Percentiles rank a stretch among this genome's conserved stretches.
phyloP scores from a whole-genome alignment of 2,113 vertebrate species.

The Epinephelus moara region DNA sequence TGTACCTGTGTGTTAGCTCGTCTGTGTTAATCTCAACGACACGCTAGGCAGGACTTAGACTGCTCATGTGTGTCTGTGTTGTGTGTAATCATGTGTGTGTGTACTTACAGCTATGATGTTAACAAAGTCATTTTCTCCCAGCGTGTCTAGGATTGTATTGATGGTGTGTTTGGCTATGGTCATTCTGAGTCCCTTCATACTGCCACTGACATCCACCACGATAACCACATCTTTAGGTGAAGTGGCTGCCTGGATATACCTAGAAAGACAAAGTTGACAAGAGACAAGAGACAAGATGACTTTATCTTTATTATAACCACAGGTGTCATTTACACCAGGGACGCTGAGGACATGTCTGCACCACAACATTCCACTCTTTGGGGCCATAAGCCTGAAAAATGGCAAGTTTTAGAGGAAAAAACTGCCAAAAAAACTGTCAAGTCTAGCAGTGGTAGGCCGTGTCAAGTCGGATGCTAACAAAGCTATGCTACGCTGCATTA shows the following conservation, averaged over 20 bases:
- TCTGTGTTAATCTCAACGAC: constrained; percentile 34
- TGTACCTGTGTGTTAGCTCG: constrained; percentile 12
- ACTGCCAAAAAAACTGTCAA: too few species aligned
- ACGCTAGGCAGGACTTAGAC: not conserved
- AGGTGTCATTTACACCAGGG: too few species aligned
- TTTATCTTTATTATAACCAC: not conserved
- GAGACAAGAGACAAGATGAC: not conserved
- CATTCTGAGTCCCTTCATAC: constrained; percentile 95
- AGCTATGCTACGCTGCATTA: too few species aligned
- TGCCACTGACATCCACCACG: constrained; percentile 93
- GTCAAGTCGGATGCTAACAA: too few species aligned
- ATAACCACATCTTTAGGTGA: constrained; percentile 97
- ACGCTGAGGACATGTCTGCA: too few species aligned
- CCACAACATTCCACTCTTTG: too few species aligned
- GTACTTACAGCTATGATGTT: constrained; percentile 92
- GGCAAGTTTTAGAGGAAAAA: too few species aligned
- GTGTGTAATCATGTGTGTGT: not conserved
- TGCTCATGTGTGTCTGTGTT: not conserved
- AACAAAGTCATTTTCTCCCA: constrained; percentile 98
- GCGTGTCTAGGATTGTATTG: constrained; percentile 92
- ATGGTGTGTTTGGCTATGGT: constrained; percentile 97
- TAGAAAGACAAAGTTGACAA: constrained; percentile 54
- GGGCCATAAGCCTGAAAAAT: too few species aligned
- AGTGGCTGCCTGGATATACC: constrained; percentile 97
- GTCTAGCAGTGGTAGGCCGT: too few species aligned